Conservation (phyloP, 2,113 vertebrate species). For the Apus apus region DNA sequence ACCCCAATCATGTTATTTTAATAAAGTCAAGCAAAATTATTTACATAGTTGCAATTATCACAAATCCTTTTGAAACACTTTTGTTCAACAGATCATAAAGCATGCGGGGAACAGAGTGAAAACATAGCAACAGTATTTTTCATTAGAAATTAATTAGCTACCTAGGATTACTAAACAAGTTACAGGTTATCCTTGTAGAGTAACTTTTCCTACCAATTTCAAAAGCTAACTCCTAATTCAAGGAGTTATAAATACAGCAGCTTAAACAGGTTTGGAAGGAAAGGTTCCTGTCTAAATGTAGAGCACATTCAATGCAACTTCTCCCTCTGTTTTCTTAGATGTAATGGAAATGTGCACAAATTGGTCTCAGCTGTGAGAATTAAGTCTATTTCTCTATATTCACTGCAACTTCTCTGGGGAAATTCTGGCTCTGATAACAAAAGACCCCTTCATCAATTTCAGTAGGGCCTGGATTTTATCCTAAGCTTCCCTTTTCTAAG, state of each 20-base stretch:
- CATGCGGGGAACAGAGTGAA: background rate
- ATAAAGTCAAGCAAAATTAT: constrained; percentile 3
- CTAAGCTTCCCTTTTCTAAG: background rate
- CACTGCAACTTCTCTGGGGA: background rate
- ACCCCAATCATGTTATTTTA: background rate
- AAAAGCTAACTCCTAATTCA: constrained; percentile 45
- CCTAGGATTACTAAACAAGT: constrained; percentile 33
- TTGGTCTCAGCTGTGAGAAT: background rate
- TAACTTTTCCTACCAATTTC: constrained; percentile 9
- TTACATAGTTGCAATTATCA: constrained; percentile 1
- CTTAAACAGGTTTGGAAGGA: background rate
- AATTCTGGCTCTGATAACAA: background rate
- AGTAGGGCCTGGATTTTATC: background rate
- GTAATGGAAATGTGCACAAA: background rate
- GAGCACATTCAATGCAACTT: background rate
- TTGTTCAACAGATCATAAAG: constrained; percentile 17
- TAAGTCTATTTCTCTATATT: background rate
- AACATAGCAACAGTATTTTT: background rate
- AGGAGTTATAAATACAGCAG: constrained; percentile 27
- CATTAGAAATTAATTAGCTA: constrained; percentile 41
- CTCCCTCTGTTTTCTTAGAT: background rate
- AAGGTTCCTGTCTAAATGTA: background rate
- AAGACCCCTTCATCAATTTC: background rate
- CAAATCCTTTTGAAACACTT: background rate
- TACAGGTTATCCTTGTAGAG: background rate